phyloP scores from a whole-genome alignment of 1,140 invertebrate species.

The Branchinecta lindahli region DNA sequence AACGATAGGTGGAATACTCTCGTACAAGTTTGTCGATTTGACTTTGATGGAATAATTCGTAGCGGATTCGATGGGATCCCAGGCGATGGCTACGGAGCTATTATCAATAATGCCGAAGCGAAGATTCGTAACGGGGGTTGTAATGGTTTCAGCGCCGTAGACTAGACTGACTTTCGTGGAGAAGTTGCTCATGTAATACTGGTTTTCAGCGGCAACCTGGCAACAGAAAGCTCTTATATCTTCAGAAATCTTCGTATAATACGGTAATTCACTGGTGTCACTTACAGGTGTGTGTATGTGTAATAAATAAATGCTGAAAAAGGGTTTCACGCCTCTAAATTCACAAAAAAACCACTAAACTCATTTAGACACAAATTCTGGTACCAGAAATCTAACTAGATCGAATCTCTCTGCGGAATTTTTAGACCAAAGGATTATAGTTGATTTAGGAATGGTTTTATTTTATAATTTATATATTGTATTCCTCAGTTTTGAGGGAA shows the following conservation, averaged over 20 bases:
- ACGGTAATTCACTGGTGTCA: too few species aligned
- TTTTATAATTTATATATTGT: too few species aligned
- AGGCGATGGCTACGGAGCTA: constrained; percentile 39
- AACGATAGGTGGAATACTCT: constrained; percentile 1
- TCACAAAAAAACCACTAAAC: too few species aligned
- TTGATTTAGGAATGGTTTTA: too few species aligned
- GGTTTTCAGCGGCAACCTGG: constrained; percentile 49
- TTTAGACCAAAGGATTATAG: too few species aligned
- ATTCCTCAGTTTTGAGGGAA: too few species aligned
- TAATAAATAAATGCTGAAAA: too few species aligned
- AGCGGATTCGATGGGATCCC: constrained; percentile 41
- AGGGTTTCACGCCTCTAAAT: too few species aligned
- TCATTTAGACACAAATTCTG: too few species aligned
- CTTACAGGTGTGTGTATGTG: too few species aligned
- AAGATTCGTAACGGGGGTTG: constrained; percentile 43
- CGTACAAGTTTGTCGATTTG: constrained; percentile 21
- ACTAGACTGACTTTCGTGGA: constrained; percentile 35
- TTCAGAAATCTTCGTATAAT: constrained; percentile 18
- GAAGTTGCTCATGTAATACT: constrained; percentile 37
- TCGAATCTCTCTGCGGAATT: too few species aligned
- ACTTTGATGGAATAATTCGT: constrained; percentile 44
- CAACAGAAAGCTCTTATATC: constrained; percentile 16
- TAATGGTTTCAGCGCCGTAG: constrained; percentile 43
- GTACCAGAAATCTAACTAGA: too few species aligned
- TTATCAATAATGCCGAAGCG: constrained; percentile 34